A percentile compares a stretch with the other conserved stretches of the same genome.
Conservation (phyloP, 2,888 invertebrate genomes). For the Andrena dorsata region DNA sequence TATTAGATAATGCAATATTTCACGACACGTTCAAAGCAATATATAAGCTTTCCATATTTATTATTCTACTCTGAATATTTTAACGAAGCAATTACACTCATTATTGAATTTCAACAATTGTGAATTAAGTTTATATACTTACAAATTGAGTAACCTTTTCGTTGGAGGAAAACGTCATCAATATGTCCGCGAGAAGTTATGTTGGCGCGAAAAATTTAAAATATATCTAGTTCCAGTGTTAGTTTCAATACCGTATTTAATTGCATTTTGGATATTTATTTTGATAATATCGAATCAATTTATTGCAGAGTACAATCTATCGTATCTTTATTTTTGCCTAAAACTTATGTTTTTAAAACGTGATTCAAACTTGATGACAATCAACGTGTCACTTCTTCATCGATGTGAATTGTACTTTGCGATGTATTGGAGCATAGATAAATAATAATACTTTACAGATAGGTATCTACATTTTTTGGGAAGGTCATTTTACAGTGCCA, state of each 20-base stretch:
- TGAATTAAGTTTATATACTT: not conserved
- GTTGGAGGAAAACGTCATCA: slow-evolving; percentile 31
- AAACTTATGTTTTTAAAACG: not conserved
- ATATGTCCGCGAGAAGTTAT: slow-evolving; percentile 16
- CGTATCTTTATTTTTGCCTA: not conserved
- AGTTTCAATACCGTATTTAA: not conserved
- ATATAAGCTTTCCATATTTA: not conserved
- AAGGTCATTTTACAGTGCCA: too few relatives aligned
- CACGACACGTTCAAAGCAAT: too few relatives aligned
- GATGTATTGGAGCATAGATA: slow-evolving; percentile 31
- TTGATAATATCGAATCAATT: not conserved
- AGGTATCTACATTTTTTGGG: too few relatives aligned
- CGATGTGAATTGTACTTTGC: slow-evolving; percentile 53
- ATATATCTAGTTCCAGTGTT: not conserved
- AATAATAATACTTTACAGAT: too few relatives aligned
- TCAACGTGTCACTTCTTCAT: not conserved
- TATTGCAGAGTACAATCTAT: not conserved
- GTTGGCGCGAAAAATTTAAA: slow-evolving; percentile 32
- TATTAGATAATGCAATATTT: too few relatives aligned
- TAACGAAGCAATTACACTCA: not conserved
- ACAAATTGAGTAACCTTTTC: not conserved
- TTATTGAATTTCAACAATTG: not conserved
- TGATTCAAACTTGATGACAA: not conserved
- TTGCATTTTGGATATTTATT: not conserved
- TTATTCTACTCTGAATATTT: not conserved